Percentiles rank a stretch among this genome's conserved stretches.
phyloP scores from a whole-genome alignment of 2,113 vertebrate species.

The Todiramphus chloris region DNA sequence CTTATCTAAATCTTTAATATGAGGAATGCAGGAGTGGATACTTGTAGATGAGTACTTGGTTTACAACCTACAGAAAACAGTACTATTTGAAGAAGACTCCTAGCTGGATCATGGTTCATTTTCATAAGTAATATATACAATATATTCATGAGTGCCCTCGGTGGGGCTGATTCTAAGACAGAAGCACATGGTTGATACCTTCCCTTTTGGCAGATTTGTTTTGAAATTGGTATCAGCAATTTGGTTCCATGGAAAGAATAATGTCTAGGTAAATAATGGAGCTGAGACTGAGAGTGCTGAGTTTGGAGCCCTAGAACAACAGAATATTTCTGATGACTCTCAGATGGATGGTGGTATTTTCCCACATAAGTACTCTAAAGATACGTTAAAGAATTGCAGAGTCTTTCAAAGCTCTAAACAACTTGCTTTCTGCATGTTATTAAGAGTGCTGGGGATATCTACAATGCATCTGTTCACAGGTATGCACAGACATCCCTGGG shows the following conservation, averaged over 20 bases:
- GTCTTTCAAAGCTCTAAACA: constrained; percentile 63
- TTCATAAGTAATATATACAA: not conserved
- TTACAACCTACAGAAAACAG: not conserved
- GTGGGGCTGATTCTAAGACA: constrained; percentile 5
- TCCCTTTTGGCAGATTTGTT: constrained; percentile 62
- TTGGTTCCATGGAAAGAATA: constrained; percentile 50
- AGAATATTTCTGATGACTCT: constrained; percentile 59
- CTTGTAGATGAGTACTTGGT: not conserved
- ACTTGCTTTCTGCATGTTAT: constrained; percentile 55
- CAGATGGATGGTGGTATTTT: constrained; percentile 59
- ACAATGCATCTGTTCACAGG: constrained; percentile 57
- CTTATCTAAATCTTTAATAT: not conserved
- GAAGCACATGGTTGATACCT: constrained; percentile 44
- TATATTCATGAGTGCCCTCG: constrained; percentile 16
- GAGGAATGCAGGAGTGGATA: not conserved
- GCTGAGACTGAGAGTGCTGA: constrained; percentile 46
- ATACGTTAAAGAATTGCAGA: constrained; percentile 50
- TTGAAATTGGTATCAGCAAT: constrained; percentile 42
- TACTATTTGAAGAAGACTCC: not conserved
- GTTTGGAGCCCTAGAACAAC: constrained; percentile 51
- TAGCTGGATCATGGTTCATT: constrained; percentile 4
- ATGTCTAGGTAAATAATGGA: constrained; percentile 57
- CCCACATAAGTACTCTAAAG: constrained; percentile 69
- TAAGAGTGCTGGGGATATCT: constrained; percentile 61
- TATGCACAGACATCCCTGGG: constrained; percentile 9